These are phyloP conservation scores for Brachyistius frenatus DNA, from an alignment of 2,113 vertebrate species.

Conservation along the genomic window DNA sequence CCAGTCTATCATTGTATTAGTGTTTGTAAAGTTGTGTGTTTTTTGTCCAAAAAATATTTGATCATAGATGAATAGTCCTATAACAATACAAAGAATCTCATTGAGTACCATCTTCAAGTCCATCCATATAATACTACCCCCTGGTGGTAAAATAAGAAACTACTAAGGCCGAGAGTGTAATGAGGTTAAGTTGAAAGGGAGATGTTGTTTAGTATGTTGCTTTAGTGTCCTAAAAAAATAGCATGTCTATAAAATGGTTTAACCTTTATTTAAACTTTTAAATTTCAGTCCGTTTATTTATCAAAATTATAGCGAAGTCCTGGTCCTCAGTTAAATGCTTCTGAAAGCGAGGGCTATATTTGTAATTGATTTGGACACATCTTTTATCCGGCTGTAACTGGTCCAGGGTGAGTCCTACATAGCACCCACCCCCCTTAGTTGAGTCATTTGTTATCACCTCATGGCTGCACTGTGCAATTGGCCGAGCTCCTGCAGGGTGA, in stretches of 20 bases:
- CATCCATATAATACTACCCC: slow-evolving; percentile 71
- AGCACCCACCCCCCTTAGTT: neutral
- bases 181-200: neutral
- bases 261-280: neutral
- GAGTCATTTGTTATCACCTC: slow-evolving; percentile 77
- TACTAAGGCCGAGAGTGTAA: neutral
- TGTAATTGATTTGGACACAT: slow-evolving; percentile 44
- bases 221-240: neutral
- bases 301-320: no score
- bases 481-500: slow-evolving; percentile 70
- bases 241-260: neutral
- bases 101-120: slow-evolving; percentile 24
- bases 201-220: neutral
- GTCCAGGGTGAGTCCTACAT: neutral
- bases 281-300: neutral
- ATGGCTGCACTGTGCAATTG: slow-evolving; percentile 69
- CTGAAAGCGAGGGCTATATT: no score
- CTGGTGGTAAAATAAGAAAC: slow-evolving; percentile 61
- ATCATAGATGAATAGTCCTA: slow-evolving; percentile 5
- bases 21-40: neutral
- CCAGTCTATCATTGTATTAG: neutral
- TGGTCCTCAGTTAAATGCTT: no score
- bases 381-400: slow-evolving; percentile 30
- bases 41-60: slow-evolving; percentile 16
- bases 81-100: neutral